Conservation (phyloP, 2,888 invertebrate species). For the Drosophila anceps region DNA sequence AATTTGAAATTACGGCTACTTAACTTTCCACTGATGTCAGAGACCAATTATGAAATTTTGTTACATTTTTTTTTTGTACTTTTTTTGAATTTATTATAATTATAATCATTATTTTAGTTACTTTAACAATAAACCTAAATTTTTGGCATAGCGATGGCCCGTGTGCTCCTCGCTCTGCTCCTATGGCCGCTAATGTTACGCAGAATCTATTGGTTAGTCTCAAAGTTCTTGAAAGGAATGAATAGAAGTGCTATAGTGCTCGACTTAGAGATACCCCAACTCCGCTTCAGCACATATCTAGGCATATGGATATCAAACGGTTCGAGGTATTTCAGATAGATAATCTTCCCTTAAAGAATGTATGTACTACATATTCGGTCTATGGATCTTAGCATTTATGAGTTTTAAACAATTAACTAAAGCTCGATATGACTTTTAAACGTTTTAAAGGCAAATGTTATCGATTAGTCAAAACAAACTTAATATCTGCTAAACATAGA, state of each 20-base stretch:
- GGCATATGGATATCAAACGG: too few relatives aligned
- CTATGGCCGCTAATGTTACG: rapidly evolving
- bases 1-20: slow-evolving; percentile 50
- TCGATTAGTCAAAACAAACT: too few relatives aligned
- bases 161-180: neutral
- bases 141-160: neutral
- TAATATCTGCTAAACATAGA: too few relatives aligned
- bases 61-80: neutral
- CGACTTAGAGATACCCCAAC: neutral
- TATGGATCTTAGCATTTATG: too few relatives aligned
- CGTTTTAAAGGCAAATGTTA: too few relatives aligned
- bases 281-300: too few relatives aligned
- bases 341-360: neutral
- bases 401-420: too few relatives aligned
- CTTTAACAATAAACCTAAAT: slow-evolving; percentile 3
- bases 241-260: neutral
- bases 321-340: too few relatives aligned
- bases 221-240: neutral
- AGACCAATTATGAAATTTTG: slow-evolving; percentile 43
- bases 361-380: too few relatives aligned
- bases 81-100: slow-evolving; percentile 15
- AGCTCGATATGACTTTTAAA: too few relatives aligned
- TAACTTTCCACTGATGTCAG: slow-evolving; percentile 53
- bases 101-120: slow-evolving; percentile 18
- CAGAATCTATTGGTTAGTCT: neutral